phyloP scores from a whole-genome alignment of 2,888 invertebrate species.

The Crematogaster levior region DNA sequence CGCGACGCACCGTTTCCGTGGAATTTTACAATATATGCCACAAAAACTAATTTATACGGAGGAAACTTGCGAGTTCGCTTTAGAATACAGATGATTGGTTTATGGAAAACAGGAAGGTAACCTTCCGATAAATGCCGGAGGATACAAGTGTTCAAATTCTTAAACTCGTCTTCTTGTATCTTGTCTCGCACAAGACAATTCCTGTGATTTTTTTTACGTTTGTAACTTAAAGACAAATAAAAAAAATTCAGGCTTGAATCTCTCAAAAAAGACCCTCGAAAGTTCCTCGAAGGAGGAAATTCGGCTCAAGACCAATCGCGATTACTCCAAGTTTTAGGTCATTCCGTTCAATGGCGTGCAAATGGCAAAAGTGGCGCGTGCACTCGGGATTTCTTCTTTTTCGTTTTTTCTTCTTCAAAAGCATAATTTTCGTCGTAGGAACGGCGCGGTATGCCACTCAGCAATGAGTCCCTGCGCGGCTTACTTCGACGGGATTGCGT shows the following conservation, averaged over 20 bases:
- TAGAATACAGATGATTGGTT: slow-evolving; percentile 76
- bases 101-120: slow-evolving; percentile 67
- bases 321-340: not conserved
- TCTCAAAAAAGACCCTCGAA: not conserved
- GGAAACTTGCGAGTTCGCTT: slow-evolving; percentile 66
- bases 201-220: not conserved
- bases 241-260: not conserved
- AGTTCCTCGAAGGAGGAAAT: not conserved
- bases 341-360: too few species aligned
- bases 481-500: slow-evolving; percentile 44
- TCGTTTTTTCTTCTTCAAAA: not conserved
- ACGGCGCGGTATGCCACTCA: not conserved
- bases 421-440: slow-evolving; percentile 3
- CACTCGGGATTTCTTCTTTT: not conserved
- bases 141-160: not conserved
- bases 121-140: not conserved
- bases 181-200: not conserved
- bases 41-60: slow-evolving; percentile 51
- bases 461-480: slow-evolving; percentile 20
- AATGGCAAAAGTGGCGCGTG: too few species aligned
- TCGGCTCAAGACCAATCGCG: not conserved
- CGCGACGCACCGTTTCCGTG: not conserved
- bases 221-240: not conserved
- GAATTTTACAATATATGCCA: slow-evolving; percentile 74
- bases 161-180: not conserved